A percentile compares a stretch with the other conserved stretches of the same genome.
These are phyloP conservation scores for Salticus scenicus DNA, from an alignment of 2,888 invertebrate genomes.

Conservation along the genomic window DNA sequence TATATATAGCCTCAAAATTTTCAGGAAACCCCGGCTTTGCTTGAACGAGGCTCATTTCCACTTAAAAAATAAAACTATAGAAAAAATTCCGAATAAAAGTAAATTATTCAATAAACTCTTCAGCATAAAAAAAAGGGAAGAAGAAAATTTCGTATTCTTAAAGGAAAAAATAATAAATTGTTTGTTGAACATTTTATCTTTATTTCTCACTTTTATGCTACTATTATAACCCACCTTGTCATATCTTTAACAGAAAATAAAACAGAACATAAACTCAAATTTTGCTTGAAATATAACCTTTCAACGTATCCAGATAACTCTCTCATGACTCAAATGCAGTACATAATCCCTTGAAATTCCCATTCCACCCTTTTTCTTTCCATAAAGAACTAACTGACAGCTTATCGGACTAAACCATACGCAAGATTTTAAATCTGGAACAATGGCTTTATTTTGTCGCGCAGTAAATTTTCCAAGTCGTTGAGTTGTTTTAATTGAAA, in stretches of 20 bases:
- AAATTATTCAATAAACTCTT: too few relatives aligned
- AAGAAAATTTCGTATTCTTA: too few relatives aligned
- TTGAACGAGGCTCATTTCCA: too few relatives aligned
- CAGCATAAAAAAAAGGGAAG: too few relatives aligned
- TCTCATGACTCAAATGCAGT: neutral
- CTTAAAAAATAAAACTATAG: too few relatives aligned
- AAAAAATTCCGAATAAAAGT: too few relatives aligned
- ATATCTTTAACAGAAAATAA: too few relatives aligned
- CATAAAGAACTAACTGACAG: neutral
- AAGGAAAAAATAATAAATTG: too few relatives aligned
- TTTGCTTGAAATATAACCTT: neutral
- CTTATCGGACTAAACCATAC: conserved; percentile 9
- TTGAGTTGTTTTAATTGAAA: neutral
- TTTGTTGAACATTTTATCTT: too few relatives aligned
- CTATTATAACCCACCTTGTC: neutral
- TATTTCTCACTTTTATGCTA: neutral
- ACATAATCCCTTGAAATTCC: neutral
- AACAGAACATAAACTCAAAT: neutral
- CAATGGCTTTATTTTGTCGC: conserved; percentile 9
- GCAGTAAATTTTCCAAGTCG: neutral
- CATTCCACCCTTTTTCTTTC: neutral
- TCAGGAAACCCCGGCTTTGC: too few relatives aligned
- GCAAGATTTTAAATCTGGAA: conserved; percentile 1
- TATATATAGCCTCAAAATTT: too few relatives aligned
- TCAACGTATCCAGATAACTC: neutral